These are phyloP conservation scores for Thereva unica DNA, from an alignment of 2,888 invertebrate species.

Conservation along the genomic window DNA sequence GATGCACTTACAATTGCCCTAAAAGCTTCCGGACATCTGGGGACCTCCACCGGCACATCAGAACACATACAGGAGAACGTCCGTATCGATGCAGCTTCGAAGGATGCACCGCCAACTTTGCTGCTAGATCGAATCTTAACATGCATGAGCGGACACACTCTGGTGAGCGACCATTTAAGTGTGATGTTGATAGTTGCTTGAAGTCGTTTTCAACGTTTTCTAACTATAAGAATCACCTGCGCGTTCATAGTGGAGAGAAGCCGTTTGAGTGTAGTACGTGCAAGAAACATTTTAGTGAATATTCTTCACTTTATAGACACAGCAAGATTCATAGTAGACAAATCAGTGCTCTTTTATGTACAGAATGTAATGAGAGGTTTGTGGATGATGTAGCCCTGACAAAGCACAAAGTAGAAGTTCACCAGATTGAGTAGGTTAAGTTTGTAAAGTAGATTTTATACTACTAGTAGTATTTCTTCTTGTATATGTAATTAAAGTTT, in stretches of 20 bases:
- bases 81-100: conserved; percentile 1
- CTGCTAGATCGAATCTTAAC: background rate
- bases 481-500: no score
- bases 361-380: no score
- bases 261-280: background rate
- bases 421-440: no score
- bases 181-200: background rate
- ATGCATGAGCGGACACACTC: background rate
- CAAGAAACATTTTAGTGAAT: conserved; percentile 6
- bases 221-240: conserved; percentile 2
- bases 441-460: no score
- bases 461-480: no score
- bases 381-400: no score
- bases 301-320: background rate
- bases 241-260: conserved; percentile 1
- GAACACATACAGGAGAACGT: background rate
- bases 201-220: background rate
- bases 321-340: background rate
- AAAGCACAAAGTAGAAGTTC: no score
- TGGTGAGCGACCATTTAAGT: background rate
- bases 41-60: background rate
- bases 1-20: background rate
- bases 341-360: background rate
- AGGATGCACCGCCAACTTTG: background rate
- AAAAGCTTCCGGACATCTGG: conserved; percentile 5